A percentile compares a stretch with the other conserved stretches of the same genome.
Conservation (phyloP, 2,113 vertebrate genomes). For the Rhizomys pruinosus region DNA sequence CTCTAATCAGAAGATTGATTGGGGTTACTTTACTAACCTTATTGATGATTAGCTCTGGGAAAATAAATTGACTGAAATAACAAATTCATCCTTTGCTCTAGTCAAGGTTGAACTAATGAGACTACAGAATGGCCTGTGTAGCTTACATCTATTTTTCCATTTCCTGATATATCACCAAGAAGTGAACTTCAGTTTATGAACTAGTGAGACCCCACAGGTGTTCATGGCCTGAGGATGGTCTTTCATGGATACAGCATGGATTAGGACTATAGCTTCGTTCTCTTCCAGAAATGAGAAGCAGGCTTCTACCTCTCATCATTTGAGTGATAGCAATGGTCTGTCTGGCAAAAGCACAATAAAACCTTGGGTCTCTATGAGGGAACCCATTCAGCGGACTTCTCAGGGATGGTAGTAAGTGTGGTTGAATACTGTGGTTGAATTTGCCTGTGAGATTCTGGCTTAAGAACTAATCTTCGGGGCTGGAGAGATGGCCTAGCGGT, state of each 20-base stretch:
- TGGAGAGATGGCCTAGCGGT: no score
- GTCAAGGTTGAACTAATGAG: background rate
- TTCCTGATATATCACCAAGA: background rate
- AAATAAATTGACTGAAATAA: background rate
- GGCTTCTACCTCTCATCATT: background rate
- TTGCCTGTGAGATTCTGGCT: constrained; percentile 33
- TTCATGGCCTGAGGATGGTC: background rate
- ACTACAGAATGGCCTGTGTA: background rate
- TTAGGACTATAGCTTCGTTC: background rate
- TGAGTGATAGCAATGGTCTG: background rate
- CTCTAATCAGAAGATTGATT: background rate
- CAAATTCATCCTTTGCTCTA: background rate
- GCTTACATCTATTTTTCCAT: background rate
- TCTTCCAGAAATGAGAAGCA: background rate
- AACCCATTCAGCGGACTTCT: constrained; percentile 23
- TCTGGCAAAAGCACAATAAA: background rate
- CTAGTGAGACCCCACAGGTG: background rate
- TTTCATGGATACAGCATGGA: background rate
- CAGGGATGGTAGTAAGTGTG: background rate
- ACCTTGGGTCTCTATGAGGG: constrained; percentile 1
- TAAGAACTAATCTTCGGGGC: constrained; percentile 58
- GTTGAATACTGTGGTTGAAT: constrained; percentile 10
- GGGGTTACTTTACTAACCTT: background rate
- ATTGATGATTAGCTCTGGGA: background rate
- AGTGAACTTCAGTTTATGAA: background rate